These are phyloP conservation scores for Salminus brasiliensis DNA, from an alignment of 2,113 vertebrate species.

Conservation along the genomic window DNA sequence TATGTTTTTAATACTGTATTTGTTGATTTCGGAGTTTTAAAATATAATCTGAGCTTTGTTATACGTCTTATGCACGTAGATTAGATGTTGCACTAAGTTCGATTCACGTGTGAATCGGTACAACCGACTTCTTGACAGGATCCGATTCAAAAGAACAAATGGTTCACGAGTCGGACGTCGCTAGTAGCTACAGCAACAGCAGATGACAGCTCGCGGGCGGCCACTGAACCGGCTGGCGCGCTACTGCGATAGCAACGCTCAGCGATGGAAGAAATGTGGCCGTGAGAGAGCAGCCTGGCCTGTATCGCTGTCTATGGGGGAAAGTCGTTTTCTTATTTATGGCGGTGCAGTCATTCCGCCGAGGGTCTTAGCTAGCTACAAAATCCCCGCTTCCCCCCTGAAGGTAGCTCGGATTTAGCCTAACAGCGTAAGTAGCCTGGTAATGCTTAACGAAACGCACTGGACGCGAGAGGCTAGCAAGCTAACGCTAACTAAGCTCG, in stretches of 20 bases:
- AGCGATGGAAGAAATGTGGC: background rate
- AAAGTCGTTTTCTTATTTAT: background rate
- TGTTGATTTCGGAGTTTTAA: too few species aligned
- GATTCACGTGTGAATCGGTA: too few species aligned
- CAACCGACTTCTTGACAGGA: background rate
- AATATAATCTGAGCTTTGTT: too few species aligned
- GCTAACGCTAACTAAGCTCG: slow-evolving; percentile 13
- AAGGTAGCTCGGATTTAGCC: slow-evolving; percentile 4
- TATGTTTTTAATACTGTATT: too few species aligned
- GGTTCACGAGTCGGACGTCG: background rate
- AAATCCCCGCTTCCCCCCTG: background rate
- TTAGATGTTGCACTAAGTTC: too few species aligned
- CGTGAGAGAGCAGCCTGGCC: background rate
- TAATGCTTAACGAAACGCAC: background rate
- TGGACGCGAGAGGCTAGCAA: background rate
- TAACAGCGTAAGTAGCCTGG: slow-evolving; percentile 19
- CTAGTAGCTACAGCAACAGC: background rate
- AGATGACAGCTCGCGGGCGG: slow-evolving; percentile 2
- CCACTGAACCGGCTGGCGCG: background rate
- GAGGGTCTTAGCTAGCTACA: background rate
- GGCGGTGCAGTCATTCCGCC: slow-evolving; percentile 8
- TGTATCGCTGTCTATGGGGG: background rate
- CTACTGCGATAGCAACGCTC: background rate
- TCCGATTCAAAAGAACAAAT: background rate
- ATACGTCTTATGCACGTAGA: too few species aligned